These are phyloP conservation scores for Psittacula echo DNA, from an alignment of 2,797 vertebrate genomes.

Conservation along the genomic window DNA sequence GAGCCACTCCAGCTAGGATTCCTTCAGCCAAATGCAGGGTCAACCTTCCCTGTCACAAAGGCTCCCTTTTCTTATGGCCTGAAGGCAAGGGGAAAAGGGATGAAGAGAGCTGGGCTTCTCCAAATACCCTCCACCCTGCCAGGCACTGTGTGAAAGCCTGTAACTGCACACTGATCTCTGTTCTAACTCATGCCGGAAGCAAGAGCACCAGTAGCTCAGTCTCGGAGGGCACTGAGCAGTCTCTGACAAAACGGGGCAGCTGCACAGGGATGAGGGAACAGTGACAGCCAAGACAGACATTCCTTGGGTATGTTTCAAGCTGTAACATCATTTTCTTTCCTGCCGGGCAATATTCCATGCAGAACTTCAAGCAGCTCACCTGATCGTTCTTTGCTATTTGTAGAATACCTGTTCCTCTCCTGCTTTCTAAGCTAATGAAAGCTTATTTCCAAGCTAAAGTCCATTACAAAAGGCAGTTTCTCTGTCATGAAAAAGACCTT, in stretches of 20 bases:
- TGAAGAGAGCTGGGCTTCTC: background rate
- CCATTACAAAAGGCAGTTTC: background rate
- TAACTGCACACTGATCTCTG: background rate
- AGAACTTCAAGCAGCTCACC: background rate
- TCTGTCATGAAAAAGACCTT: background rate
- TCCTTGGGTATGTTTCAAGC: background rate
- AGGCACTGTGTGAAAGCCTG: background rate
- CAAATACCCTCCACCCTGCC: background rate
- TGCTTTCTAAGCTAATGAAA: background rate
- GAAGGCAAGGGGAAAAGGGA: background rate
- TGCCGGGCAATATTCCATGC: background rate
- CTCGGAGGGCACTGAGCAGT: background rate
- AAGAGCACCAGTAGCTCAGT: background rate
- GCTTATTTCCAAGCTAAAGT: background rate
- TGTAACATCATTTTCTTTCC: background rate
- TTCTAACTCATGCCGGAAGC: rapidly evolving
- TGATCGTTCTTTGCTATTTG: background rate
- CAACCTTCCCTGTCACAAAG: background rate
- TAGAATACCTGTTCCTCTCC: background rate
- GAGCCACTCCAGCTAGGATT: background rate
- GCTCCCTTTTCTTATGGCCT: background rate
- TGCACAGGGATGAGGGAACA: background rate
- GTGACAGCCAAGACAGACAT: background rate
- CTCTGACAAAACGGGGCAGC: background rate
- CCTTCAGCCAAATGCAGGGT: background rate